Evolutionary conservation across 2,797 vertebrate species (phyloP), one percentile per base, ranked within the genome.

Genomic region (Trachurus trachurus): DNA sequence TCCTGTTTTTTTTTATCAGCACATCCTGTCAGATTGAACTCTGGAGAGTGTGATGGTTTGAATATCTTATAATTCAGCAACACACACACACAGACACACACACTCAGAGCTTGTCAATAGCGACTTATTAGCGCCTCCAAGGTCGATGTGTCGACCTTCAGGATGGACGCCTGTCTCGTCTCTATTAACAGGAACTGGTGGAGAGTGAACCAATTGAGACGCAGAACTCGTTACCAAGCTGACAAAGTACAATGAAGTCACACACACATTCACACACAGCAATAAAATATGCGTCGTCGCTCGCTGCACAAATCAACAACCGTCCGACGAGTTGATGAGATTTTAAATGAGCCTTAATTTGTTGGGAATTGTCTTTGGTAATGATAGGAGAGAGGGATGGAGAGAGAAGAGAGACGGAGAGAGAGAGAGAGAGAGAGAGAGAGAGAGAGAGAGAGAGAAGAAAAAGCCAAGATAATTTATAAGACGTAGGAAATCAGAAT

Each of bases 321-420:
- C 82, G 71, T 79, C 85, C 80, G 76, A 82, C 67, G 67, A 82
- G 85, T 86, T 91, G 84, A 89, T 88, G 89, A 93, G 92, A 90
- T 89, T 89, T 92, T 91, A 91, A 92, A 93, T 87, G 80, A 90
- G 87, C 65, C 75, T 88, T 94, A 91, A 93, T 95, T 93, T 92
- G 88, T 76, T 91, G 87, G 84, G 83, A 91, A 93, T 90, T 90
- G 79, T 90, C 88, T 89, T 86, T 80, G 82, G 80, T 81, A 82
- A 84, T 74, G 76, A 91, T n/a, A 44, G 19, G 44, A 47, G 44
- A 47, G 44, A 47, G 44, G 6, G 1, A 19, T 39, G 17, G 37
- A 56, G 26, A 42, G 8, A 66, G 21, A 49, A 59, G 42, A 29
- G 0, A 42, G 52, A 54, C 59, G 66, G 22, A 52, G 52, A 60